phyloP scores from a whole-genome alignment of 2,888 invertebrate genomes.

The Periphyllus acericola region DNA sequence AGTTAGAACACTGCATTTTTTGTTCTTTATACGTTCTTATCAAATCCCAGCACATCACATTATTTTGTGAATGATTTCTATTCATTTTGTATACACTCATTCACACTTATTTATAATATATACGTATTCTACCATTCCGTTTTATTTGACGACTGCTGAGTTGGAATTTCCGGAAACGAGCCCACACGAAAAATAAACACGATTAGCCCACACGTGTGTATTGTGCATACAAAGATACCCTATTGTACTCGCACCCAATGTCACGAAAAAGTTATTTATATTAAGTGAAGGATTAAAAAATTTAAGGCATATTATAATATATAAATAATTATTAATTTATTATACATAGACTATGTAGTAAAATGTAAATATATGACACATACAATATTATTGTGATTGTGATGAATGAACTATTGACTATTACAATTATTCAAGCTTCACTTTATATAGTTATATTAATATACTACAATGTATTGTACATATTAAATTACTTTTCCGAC shows the following conservation, averaged over 20 bases:
- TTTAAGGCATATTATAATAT: not conserved
- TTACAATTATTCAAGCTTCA: not conserved
- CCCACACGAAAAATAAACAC: constrained; percentile 48
- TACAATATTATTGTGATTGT: too few relatives aligned
- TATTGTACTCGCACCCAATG: constrained; percentile 29
- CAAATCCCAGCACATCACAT: not conserved
- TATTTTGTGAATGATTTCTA: not conserved
- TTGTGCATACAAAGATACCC: constrained; percentile 37
- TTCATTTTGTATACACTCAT: not conserved
- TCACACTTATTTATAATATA: not conserved
- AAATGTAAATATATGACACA: too few relatives aligned
- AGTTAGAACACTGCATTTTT: not conserved
- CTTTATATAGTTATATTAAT: not conserved
- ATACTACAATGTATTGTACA: not conserved
- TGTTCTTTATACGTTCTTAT: not conserved
- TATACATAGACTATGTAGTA: too few relatives aligned
- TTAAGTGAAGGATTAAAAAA: not conserved
- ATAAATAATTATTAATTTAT: too few relatives aligned
- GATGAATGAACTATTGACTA: not conserved
- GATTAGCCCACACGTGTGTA: constrained; percentile 37
- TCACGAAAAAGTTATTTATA: constrained; percentile 27
- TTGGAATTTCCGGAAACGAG: constrained; percentile 25
- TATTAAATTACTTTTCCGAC: not conserved
- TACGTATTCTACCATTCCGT: not conserved
- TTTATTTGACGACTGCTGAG: constrained; percentile 2